Conservation (phyloP, 2,888 invertebrate species). For the Escarpia spicata region DNA sequence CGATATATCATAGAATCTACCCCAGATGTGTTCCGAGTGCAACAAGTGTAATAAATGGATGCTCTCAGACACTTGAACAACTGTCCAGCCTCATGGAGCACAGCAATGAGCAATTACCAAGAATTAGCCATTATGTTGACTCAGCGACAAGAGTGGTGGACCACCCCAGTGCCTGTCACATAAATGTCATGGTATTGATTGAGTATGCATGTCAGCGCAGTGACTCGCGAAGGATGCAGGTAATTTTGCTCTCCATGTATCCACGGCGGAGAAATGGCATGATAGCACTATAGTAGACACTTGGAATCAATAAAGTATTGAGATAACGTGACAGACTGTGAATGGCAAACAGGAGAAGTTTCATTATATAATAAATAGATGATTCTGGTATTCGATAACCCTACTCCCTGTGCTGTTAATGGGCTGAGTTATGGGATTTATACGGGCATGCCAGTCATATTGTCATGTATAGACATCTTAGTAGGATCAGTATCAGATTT, state of each 20-base stretch:
- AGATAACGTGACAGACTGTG: background rate
- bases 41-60: background rate
- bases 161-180: background rate
- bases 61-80: background rate
- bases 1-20: background rate
- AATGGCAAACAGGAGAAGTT: background rate
- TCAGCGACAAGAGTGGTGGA: no score
- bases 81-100: background rate
- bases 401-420: background rate
- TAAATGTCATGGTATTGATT: background rate
- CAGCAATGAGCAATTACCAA: background rate
- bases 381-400: background rate
- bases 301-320: background rate
- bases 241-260: background rate
- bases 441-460: background rate
- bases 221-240: background rate
- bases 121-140: background rate
- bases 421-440: background rate
- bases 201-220: background rate
- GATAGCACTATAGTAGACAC: background rate
- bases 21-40: background rate
- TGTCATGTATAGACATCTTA: background rate
- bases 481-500: background rate
- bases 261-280: background rate
- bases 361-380: no score